These are phyloP conservation scores for Ferdinandea cuprea DNA, from an alignment of 2,888 invertebrate species.

Conservation along the genomic window DNA sequence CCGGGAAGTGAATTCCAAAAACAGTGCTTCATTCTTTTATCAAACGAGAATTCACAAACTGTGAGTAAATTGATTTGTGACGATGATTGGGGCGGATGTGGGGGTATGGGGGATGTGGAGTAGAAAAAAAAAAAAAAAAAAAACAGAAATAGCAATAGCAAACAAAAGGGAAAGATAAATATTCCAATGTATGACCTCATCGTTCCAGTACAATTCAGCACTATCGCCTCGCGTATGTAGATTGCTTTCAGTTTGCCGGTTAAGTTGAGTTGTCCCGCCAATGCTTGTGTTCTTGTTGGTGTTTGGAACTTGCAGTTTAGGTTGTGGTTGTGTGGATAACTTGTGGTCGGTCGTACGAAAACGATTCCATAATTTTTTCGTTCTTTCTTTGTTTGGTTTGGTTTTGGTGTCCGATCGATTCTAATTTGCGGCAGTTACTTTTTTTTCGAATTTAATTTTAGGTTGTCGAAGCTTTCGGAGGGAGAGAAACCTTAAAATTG, in stretches of 20 bases:
- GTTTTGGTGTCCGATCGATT: constrained; percentile 41
- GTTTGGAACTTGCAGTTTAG: background rate
- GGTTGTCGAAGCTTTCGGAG: background rate
- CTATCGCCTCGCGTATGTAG: constrained; percentile 15
- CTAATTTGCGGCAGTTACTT: constrained; percentile 22
- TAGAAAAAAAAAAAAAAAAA: background rate
- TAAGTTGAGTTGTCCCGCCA: constrained; percentile 26
- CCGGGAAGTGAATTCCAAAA: constrained; percentile 39
- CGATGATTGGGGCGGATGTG: background rate
- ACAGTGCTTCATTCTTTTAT: constrained; percentile 20
- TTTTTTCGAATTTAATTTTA: background rate
- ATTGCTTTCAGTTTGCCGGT: constrained; percentile 29
- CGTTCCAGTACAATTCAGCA: constrained; percentile 51
- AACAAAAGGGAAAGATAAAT: constrained; percentile 43
- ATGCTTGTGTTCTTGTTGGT: constrained; percentile 1
- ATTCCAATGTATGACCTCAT: constrained; percentile 68
- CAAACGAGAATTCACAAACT: background rate
- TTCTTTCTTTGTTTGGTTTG: background rate
- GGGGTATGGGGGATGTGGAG: background rate
- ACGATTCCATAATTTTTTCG: background rate
- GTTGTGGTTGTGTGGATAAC: constrained; percentile 5
- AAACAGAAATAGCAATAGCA: constrained; percentile 1
- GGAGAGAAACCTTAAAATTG: constrained; percentile 28
- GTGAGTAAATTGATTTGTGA: constrained; percentile 16
- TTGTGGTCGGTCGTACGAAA: constrained; percentile 16